Percentiles rank a stretch among this genome's conserved stretches.
Evolutionary conservation across 2,797 vertebrate genomes (phyloP).

Genomic region (Paratrypauchen microcephalus): DNA sequence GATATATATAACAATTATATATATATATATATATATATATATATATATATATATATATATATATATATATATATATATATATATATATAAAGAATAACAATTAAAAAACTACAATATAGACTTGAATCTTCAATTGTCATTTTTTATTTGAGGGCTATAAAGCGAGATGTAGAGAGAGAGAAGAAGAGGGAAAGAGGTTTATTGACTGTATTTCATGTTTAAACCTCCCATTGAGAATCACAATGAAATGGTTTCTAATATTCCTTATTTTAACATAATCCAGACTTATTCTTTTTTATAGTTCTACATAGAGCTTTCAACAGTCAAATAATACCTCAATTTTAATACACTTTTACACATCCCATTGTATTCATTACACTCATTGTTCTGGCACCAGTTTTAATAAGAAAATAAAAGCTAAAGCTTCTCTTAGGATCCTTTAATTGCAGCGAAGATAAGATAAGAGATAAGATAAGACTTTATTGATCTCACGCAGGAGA

Average conservation of each 20-base stretch:
- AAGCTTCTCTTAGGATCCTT: background rate
- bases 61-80: too few relatives aligned
- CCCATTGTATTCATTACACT: background rate
- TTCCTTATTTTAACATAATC: background rate
- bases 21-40: too few relatives aligned
- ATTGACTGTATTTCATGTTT: background rate
- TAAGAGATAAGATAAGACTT: too few relatives aligned
- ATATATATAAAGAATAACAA: too few relatives aligned
- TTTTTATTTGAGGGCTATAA: too few relatives aligned
- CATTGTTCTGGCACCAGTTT: background rate
- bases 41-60: too few relatives aligned
- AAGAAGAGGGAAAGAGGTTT: background rate
- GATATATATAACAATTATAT: too few relatives aligned
- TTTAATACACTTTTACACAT: background rate
- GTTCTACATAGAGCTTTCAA: background rate
- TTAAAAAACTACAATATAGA: too few relatives aligned
- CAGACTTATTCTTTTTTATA: background rate
- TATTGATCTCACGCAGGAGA: too few relatives aligned
- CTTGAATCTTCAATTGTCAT: too few relatives aligned
- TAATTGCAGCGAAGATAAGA: too few relatives aligned
- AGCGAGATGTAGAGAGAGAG: background rate
- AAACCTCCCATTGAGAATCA: background rate
- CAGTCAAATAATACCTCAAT: background rate
- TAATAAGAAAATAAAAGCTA: background rate
- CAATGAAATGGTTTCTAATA: background rate